A percentile compares a stretch with the other conserved stretches of the same genome.
These are phyloP conservation scores for Vireo griseus DNA, from an alignment of 2,797 vertebrate species.

Conservation along the genomic window DNA sequence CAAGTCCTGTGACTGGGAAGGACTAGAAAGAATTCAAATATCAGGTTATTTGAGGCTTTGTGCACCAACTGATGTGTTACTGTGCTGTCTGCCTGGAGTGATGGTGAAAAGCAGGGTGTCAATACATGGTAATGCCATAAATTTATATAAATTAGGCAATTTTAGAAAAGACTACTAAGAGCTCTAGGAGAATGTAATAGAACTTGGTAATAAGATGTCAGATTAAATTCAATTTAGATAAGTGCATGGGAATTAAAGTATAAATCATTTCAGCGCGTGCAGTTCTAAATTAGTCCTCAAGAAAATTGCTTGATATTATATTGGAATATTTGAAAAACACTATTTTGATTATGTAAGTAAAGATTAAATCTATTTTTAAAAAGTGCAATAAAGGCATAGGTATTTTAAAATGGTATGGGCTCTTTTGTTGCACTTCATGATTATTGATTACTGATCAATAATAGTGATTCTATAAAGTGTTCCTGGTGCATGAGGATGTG, in stretches of 20 bases:
- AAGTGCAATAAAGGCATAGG: not conserved
- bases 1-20: not conserved
- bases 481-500: not conserved
- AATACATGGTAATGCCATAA: not conserved
- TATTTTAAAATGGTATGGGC: not conserved
- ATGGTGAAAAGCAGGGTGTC: not conserved
- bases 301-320: not conserved
- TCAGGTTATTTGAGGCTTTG: not conserved
- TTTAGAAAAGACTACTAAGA: not conserved
- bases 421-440: not conserved
- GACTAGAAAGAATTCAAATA: not conserved
- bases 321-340: not conserved
- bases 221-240: slow-evolving; percentile 48
- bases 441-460: not conserved
- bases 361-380: not conserved
- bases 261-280: not conserved
- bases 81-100: not conserved
- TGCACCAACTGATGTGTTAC: not conserved
- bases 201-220: slow-evolving; percentile 35
- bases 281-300: slow-evolving; percentile 5
- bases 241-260: slow-evolving; percentile 11
- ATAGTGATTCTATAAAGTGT: not conserved
- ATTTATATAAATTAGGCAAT: slow-evolving; percentile 5
- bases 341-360: not conserved
- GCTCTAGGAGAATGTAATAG: slow-evolving; percentile 12